phyloP scores from a whole-genome alignment of 2,797 vertebrate species.

The Tachyglossus aculeatus region DNA sequence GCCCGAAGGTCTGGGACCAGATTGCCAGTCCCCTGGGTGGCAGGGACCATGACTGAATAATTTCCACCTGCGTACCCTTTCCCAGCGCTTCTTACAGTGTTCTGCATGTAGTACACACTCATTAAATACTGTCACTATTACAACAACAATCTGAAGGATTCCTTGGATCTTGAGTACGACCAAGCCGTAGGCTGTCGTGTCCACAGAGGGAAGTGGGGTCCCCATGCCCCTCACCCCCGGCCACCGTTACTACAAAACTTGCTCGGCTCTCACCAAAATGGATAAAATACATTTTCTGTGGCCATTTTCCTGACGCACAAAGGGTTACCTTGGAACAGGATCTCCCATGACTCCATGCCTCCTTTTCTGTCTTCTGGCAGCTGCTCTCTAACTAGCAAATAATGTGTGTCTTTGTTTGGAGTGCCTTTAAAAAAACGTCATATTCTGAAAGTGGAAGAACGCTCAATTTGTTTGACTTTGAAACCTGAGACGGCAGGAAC shows the following conservation, averaged over 20 bases:
- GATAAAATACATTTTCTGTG: slow-evolving; percentile 68
- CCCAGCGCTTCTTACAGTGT: no score
- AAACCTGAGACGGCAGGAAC: slow-evolving; percentile 75
- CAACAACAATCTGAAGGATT: no score
- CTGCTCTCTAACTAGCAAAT: slow-evolving; percentile 62
- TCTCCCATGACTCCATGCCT: slow-evolving; percentile 61
- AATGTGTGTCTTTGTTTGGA: slow-evolving; percentile 66
- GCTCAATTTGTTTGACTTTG: slow-evolving; percentile 71
- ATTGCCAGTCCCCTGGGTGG: no score
- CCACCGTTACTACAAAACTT: slow-evolving; percentile 56
- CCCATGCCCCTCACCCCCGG: slow-evolving; percentile 6
- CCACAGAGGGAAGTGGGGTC: slow-evolving; percentile 29
- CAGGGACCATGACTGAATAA: no score
- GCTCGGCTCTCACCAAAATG: slow-evolving; percentile 62
- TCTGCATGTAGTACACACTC: no score
- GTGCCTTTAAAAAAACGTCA: slow-evolving; percentile 63
- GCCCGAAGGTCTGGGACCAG: not conserved
- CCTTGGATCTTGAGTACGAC: slow-evolving; percentile 33
- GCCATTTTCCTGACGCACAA: slow-evolving; percentile 52
- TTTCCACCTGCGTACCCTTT: no score
- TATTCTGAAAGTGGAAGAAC: slow-evolving; percentile 72
- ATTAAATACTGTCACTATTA: slow-evolving; percentile 38
- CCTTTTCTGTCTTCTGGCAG: slow-evolving; percentile 70
- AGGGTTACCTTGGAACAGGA: slow-evolving; percentile 62
- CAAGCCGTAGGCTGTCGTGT: slow-evolving; percentile 23